Conservation (phyloP, 2,113 vertebrate species). For the Turnix velox region DNA sequence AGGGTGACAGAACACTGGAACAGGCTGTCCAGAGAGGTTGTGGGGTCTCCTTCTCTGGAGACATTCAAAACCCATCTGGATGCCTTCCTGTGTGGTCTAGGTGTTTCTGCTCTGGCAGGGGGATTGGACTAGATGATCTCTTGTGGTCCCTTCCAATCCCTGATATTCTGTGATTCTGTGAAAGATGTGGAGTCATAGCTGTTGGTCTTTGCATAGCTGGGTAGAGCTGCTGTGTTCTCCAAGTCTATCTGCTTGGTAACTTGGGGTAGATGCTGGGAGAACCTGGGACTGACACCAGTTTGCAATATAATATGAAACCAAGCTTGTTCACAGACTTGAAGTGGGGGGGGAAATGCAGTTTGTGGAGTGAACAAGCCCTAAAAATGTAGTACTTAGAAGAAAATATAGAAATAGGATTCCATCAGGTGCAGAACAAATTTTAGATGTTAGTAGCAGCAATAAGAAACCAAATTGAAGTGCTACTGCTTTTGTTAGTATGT, state of each 20-base stretch:
- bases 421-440: no score
- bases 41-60: no score
- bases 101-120: no score
- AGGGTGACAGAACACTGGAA: no score
- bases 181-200: no score
- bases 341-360: not conserved
- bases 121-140: no score
- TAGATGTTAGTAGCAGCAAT: not conserved
- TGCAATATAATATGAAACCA: accelerated
- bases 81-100: no score
- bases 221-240: not conserved
- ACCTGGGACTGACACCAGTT: not conserved
- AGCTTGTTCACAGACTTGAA: not conserved
- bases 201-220: not conserved
- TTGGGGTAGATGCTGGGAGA: not conserved
- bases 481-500: not conserved
- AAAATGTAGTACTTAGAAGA: not conserved
- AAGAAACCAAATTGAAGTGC: not conserved
- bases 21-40: no score
- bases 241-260: accelerated
- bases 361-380: not conserved
- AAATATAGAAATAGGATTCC: not conserved
- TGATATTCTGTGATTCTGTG: no score
- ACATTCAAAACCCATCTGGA: no score
- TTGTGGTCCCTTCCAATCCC: no score